These are phyloP conservation scores for Diploscapter pachys DNA, from an alignment of 1,140 invertebrate species.

Conservation along the genomic window DNA sequence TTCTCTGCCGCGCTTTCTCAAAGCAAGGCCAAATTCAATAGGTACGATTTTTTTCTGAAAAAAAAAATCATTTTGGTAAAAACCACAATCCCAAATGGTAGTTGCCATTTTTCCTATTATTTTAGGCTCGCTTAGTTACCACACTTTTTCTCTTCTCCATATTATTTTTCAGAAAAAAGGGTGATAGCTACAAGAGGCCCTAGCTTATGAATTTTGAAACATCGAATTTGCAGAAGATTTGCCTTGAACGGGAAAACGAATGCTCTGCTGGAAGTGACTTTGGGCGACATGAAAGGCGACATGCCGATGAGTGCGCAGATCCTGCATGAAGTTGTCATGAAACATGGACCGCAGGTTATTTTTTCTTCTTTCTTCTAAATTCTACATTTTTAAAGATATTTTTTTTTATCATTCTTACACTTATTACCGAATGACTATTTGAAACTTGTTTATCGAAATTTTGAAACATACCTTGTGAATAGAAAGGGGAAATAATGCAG, in stretches of 20 bases:
- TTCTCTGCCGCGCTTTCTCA: conserved; percentile 7
- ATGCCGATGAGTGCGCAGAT: conserved; percentile 54
- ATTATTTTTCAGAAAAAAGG: too few species aligned
- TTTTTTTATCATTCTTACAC: too few species aligned
- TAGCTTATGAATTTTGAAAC: conserved; percentile 12
- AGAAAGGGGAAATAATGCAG: too few species aligned
- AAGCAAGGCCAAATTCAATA: conserved; percentile 1
- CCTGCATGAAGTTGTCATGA: conserved; percentile 50
- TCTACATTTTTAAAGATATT: too few species aligned
- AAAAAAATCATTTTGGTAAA: conserved; percentile 4
- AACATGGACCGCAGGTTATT: conserved; percentile 28
- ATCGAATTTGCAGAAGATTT: conserved; percentile 1
- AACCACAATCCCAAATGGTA: not conserved
- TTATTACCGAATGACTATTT: too few species aligned
- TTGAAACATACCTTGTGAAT: too few species aligned
- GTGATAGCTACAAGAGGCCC: too few species aligned
- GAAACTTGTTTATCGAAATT: too few species aligned
- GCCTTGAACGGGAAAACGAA: conserved; percentile 3
- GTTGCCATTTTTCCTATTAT: not conserved
- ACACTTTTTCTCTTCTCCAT: too few species aligned
- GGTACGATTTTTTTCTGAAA: conserved; percentile 4
- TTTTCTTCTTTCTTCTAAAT: not conserved
- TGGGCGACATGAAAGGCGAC: conserved; percentile 47
- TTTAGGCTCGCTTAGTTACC: not conserved
- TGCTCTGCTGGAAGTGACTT: conserved; percentile 8